A percentile compares a stretch with the other conserved stretches of the same genome.
Conservation (phyloP, 2,888 invertebrate genomes). For the Acronicta alni region DNA sequence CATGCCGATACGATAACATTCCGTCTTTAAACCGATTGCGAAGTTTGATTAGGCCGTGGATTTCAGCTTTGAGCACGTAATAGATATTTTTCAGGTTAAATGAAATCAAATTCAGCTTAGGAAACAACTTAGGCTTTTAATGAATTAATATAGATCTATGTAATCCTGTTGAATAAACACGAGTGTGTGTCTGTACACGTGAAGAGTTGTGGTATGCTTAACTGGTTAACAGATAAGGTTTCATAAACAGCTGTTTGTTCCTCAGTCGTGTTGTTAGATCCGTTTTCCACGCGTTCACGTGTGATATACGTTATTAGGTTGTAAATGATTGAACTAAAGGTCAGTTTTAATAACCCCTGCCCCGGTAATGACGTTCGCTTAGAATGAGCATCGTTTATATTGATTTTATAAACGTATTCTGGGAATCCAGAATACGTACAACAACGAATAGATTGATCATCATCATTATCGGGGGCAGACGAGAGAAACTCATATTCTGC, state of each 20-base stretch:
- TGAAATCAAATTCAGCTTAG: not conserved
- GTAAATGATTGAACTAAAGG: conserved; percentile 28
- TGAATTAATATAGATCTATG: conserved; percentile 11
- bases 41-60: conserved; percentile 7
- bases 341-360: conserved; percentile 36
- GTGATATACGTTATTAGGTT: conserved; percentile 16
- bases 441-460: too few species aligned
- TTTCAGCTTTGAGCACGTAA: not conserved
- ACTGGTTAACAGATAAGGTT: conserved; percentile 64
- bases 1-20: conserved; percentile 23
- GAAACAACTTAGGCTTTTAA: not conserved
- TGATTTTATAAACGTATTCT: not conserved
- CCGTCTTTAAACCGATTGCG: conserved; percentile 24
- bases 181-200: conserved; percentile 60
- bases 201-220: conserved; percentile 59
- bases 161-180: conserved; percentile 44
- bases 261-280: conserved; percentile 21
- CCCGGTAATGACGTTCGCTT: conserved; percentile 8
- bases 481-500: too few species aligned
- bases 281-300: conserved; percentile 27
- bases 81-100: conserved; percentile 3
- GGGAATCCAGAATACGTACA: not conserved
- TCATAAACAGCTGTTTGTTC: conserved; percentile 55
- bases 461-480: too few species aligned
- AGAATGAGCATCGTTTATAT: conserved; percentile 3